phyloP scores from a whole-genome alignment of 2,797 vertebrate genomes.

The Echiichthys vipera region DNA sequence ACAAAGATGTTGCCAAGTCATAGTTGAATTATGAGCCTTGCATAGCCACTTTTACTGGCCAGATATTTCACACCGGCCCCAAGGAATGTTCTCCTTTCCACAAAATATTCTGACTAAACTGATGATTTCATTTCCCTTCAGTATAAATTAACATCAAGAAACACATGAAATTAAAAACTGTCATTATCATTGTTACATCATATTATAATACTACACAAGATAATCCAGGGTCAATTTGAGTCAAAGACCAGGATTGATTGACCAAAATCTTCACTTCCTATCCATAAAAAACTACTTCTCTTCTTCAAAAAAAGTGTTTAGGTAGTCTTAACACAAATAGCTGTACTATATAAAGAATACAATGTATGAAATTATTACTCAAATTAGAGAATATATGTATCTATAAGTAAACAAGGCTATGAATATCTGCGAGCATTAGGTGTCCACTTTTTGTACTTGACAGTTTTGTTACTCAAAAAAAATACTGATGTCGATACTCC shows the following conservation, averaged over 20 bases:
- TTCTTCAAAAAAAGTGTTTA: background rate
- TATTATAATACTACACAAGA: background rate
- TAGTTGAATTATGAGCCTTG: slow-evolving; percentile 71
- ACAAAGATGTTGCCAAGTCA: slow-evolving; percentile 85
- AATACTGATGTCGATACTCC: background rate
- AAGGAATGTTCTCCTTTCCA: slow-evolving; percentile 67
- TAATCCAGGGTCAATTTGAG: slow-evolving; percentile 4
- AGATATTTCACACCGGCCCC: slow-evolving; percentile 78
- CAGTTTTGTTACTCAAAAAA: background rate
- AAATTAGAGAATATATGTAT: background rate
- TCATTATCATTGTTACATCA: slow-evolving; percentile 30
- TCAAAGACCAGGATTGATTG: background rate
- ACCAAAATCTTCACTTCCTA: background rate
- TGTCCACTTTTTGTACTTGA: background rate
- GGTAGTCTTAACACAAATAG: background rate
- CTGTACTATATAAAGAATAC: background rate
- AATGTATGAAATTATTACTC: background rate
- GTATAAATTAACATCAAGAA: slow-evolving; percentile 71
- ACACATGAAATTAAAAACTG: slow-evolving; percentile 22
- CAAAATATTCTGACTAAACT: slow-evolving; percentile 78
- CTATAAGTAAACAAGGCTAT: background rate
- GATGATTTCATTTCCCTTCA: slow-evolving; percentile 79
- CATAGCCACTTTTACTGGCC: slow-evolving; percentile 65
- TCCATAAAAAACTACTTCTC: background rate
- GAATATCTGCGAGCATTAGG: background rate